Evolutionary conservation across 2,888 invertebrate genomes (phyloP), one percentile per base, ranked within the genome.

Genomic region (Scaptodrosophila latifasciaeformis): DNA sequence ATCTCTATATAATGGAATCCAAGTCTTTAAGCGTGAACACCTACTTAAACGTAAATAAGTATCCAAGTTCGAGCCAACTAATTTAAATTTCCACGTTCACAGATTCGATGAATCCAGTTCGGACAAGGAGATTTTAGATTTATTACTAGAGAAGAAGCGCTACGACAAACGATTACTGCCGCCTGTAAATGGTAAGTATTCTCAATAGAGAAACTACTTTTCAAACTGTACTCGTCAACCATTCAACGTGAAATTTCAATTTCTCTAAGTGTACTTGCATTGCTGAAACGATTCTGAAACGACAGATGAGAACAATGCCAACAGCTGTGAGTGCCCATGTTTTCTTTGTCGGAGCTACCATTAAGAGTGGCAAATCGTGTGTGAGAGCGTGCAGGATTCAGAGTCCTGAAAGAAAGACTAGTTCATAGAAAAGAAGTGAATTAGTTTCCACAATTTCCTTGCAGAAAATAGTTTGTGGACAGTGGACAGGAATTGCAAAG

Each of bases 141-240:
- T 94, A 88, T 90, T 96, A 83, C 89, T 96, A 85, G 91, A 92
- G 88, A 92, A 92, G 84, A 92, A 93, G 85, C 92, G 95, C 87
- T 96, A 96, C 89, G 96, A 96, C 90, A 95, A 95, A 90, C 91
- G 96, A 88, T 91, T 96, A 86, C 90, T 95, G 84, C 96, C 96
- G 82, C 94, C 95, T 82, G 95, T 95, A 84, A 92, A 93, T 90
- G 95, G 95, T 95, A 87, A 87, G 87, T 19, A 29, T 18, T n/a
- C 4, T 24, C 24, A 24, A 24, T n/a, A n/a, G 9, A 2, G 6
- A 42, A 21, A 18, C 31, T 19, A 37, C 12, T 13, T 19, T 42
- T 34, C 2, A 9, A 12, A 4, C 9, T n/a, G 17, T 48, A 15
- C 0, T 19, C 13, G 30, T 15, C 7, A 27, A 12, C 7, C 24